Evolutionary conservation across 64 coral and sea anemone species (phyloP), one percentile per base, ranked within the genome.

Genomic region (Catalaphyllia jardinei): DNA sequence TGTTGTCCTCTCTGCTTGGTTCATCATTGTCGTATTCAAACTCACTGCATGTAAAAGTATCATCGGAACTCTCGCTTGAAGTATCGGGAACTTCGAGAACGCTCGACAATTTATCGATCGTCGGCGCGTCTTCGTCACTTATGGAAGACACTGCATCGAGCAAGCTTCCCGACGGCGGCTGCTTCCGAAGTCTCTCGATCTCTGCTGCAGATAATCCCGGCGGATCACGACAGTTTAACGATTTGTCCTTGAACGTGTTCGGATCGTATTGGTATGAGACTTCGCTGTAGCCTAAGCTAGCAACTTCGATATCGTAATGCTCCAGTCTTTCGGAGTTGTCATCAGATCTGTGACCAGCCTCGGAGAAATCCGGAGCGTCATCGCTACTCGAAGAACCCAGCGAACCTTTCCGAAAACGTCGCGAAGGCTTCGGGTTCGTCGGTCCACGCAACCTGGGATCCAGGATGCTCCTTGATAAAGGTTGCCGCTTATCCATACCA

Each of bases 21-120:
- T 84, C 82, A 64, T 76, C 87, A 1, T 97, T 92, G 78, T 97
- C 95, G 63, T 83, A 97, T 57, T 97, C 95, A 64, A 97, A 97
- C 77, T 97, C 95, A 73, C 95, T 97, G 35, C 95, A 97, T 2
- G 95, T 97, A 38, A 97, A 97, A 9, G 95, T 97, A 88, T 91
- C 92, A 73, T 97, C 95, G 29, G 95, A 97, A 62, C 95, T 97
- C 55, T 97, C 95, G 19, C 95, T 97, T 16, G 95, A 97, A 19
- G 82, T 91, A 75, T 97, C 95, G 15, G 83, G 86, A 69, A 86
- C 91, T 79, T 97, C 95, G 16, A 97, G 67, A 55, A 97, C 84
- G 67, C 83, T 97, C 19, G 95, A 97, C 73, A 97, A 75, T 71
- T 97, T 97, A 74, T 97, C 89, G 24, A 94, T 83, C 19, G 89